These are phyloP conservation scores for Phalacrocorax pelagicus DNA, from an alignment of 2,113 vertebrate species.

Conservation along the genomic window DNA sequence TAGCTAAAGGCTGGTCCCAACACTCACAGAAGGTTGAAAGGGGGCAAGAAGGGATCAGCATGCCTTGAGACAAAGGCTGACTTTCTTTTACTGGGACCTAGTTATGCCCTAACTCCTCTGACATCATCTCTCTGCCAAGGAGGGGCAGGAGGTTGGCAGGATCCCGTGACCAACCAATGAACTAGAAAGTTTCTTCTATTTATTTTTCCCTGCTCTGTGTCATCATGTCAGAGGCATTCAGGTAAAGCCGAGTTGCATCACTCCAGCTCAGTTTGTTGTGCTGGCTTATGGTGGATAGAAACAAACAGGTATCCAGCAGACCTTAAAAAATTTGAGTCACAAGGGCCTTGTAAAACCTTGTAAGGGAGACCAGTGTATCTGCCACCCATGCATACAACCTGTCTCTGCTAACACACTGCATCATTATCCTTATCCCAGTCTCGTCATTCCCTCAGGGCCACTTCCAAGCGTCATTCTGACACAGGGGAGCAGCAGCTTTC, in stretches of 20 bases:
- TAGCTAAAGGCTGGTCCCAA: neutral
- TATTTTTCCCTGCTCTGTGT: neutral
- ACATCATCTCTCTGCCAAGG: neutral
- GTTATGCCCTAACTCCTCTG: neutral
- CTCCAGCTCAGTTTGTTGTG: neutral
- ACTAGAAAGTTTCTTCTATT: neutral
- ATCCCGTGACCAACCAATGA: neutral
- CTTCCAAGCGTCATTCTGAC: neutral
- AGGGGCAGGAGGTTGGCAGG: neutral
- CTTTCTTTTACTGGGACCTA: neutral
- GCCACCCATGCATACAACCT: neutral
- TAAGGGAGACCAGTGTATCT: neutral
- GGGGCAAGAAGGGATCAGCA: neutral
- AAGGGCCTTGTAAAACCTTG: neutral
- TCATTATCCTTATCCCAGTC: neutral
- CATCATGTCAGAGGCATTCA: neutral
- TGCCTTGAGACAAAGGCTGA: neutral
- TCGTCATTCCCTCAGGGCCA: neutral
- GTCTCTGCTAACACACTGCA: neutral
- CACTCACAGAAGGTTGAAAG: neutral
- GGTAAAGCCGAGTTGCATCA: neutral
- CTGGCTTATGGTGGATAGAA: neutral
- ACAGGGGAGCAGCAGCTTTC: neutral
- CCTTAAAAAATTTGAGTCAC: neutral
- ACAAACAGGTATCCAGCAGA: neutral